Evolutionary conservation across 2,888 invertebrate genomes (phyloP).

Genomic region (Cremastinae sp.): DNA sequence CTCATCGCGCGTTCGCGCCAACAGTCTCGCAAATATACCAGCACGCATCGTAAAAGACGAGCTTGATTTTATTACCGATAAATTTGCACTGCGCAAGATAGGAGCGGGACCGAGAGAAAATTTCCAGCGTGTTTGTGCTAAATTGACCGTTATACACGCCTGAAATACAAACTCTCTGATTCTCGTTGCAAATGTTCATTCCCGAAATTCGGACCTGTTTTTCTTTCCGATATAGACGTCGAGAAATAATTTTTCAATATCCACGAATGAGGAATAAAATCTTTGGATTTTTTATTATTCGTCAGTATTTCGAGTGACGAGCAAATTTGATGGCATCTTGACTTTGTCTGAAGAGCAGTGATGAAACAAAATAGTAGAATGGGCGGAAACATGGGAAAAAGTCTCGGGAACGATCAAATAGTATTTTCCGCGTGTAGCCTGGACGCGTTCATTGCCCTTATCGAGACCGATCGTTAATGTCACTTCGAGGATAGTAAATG

Average conservation of each 20-base stretch:
- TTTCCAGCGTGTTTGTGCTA: slow-evolving; percentile 33
- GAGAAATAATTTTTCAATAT: too few species aligned
- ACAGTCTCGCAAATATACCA: slow-evolving; percentile 64
- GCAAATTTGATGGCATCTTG: too few species aligned
- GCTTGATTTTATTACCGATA: slow-evolving; percentile 76
- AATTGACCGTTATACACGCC: slow-evolving; percentile 38
- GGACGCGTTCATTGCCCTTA: slow-evolving; percentile 64
- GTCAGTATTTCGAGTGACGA: too few species aligned
- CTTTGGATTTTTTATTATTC: too few species aligned
- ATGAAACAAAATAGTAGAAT: slow-evolving; percentile 25
- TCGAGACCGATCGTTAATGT: slow-evolving; percentile 70
- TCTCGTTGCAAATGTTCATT: slow-evolving; percentile 31
- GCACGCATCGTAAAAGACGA: slow-evolving; percentile 73
- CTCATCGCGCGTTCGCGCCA: slow-evolving; percentile 57
- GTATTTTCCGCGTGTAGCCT: slow-evolving; percentile 13
- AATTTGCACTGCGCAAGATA: slow-evolving; percentile 70
- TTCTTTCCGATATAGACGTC: not conserved
- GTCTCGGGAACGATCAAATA: slow-evolving; percentile 3
- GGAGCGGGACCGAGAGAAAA: slow-evolving; percentile 57
- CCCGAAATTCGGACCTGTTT: slow-evolving; percentile 7
- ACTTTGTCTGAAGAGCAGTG: too few species aligned
- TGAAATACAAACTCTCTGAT: slow-evolving; percentile 46
- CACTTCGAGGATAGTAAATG: slow-evolving; percentile 67
- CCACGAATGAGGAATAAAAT: too few species aligned
- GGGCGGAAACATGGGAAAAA: slow-evolving; percentile 15